Percentiles rank a stretch among this genome's conserved stretches.
phyloP scores from a whole-genome alignment of 2,888 invertebrate genomes.

The Papilio gigon region DNA sequence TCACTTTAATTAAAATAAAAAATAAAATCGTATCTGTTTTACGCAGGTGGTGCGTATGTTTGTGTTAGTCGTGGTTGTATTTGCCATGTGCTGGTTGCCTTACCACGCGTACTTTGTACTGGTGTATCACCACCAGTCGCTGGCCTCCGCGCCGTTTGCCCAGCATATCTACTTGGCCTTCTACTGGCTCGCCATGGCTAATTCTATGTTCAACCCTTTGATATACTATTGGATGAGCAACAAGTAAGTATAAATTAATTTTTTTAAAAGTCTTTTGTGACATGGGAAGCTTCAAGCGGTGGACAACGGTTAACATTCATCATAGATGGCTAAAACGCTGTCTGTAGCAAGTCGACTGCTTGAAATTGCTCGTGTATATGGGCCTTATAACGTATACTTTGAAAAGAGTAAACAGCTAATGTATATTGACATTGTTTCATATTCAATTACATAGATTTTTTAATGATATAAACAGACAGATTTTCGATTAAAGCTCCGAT shows the following conservation, averaged over 20 bases:
- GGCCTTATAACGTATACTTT: no score
- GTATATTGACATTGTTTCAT: no score
- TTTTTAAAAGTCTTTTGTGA: neutral
- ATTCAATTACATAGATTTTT: no score
- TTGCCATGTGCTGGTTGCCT: constrained; percentile 94
- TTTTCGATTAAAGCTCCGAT: neutral
- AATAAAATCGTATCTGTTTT: neutral
- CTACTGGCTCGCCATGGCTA: constrained; percentile 96
- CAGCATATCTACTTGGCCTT: constrained; percentile 93
- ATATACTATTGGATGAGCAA: constrained; percentile 97
- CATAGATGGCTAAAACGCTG: no score
- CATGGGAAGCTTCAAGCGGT: no score
- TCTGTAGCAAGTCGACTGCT: no score
- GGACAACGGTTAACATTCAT: no score
- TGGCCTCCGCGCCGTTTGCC: constrained; percentile 86
- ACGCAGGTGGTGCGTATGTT: constrained; percentile 93
- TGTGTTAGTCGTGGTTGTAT: constrained; percentile 91
- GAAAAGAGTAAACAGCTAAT: no score
- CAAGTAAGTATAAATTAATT: constrained; percentile 79
- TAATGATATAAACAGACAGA: no score
- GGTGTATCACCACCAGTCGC: constrained; percentile 82
- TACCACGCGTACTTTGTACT: constrained; percentile 93
- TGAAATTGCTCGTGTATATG: no score
- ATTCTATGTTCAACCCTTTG: constrained; percentile 95
- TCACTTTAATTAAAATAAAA: no score